Conservation (phyloP, 2,797 vertebrate genomes). For the Semotilus atromaculatus region DNA sequence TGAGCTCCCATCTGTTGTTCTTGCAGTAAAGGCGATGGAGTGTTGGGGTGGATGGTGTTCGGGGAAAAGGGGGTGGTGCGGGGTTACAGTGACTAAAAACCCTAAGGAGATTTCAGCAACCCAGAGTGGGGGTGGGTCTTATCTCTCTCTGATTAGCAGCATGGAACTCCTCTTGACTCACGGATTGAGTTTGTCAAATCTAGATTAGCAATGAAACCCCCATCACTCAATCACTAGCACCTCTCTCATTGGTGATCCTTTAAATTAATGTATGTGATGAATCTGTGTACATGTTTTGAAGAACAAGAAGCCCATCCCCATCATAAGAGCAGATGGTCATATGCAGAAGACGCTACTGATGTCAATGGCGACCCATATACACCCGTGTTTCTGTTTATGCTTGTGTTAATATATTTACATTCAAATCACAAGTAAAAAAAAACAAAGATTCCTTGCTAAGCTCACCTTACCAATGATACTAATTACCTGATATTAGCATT, state of each 20-base stretch:
- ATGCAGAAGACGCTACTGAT: background rate
- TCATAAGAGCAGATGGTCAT: conserved; percentile 24
- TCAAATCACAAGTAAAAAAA: background rate
- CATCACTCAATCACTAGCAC: conserved; percentile 8
- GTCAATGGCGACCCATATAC: background rate
- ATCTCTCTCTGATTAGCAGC: conserved; percentile 36
- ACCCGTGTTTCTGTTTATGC: background rate
- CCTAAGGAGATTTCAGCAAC: conserved; percentile 43
- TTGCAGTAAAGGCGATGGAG: conserved; percentile 38
- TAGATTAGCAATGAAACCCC: conserved; percentile 31
- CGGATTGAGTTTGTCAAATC: conserved; percentile 25
- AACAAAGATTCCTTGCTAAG: background rate
- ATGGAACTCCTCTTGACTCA: conserved; percentile 21
- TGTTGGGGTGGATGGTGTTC: conserved; percentile 35
- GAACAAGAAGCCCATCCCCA: conserved; percentile 15
- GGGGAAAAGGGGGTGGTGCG: conserved; percentile 46
- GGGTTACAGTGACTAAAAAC: conserved; percentile 43
- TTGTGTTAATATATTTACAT: background rate
- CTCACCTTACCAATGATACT: background rate
- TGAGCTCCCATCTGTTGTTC: conserved; percentile 75
- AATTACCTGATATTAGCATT: background rate
- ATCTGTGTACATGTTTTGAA: conserved; percentile 32
- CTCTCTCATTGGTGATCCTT: background rate
- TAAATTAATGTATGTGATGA: conserved; percentile 15
- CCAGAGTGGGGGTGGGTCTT: conserved; percentile 24